These are phyloP conservation scores for Athalia cordata DNA, from an alignment of 2,888 invertebrate genomes.

Conservation along the genomic window DNA sequence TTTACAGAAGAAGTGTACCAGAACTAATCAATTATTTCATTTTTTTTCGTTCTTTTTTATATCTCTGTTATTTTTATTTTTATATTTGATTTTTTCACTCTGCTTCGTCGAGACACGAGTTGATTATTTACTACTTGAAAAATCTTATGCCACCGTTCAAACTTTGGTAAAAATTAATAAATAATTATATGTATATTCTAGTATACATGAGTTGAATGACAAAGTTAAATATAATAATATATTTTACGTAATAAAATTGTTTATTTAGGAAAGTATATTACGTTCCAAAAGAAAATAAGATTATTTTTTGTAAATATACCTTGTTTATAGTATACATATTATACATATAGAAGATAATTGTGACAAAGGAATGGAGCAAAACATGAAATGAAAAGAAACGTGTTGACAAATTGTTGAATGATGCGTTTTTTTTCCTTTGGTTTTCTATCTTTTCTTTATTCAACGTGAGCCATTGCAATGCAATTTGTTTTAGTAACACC, in stretches of 20 bases:
- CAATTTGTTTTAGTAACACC: slow-evolving; percentile 63
- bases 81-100: background rate
- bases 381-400: background rate
- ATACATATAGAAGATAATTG: background rate
- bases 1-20: background rate
- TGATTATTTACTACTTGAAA: background rate
- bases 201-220: background rate
- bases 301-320: too few species aligned
- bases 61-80: background rate
- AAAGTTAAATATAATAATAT: background rate
- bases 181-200: background rate
- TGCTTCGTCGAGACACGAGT: background rate
- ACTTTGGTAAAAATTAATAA: background rate
- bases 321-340: background rate
- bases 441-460: slow-evolving; percentile 40
- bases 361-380: background rate
- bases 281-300: slow-evolving; percentile 3
- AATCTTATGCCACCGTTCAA: background rate
- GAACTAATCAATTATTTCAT: background rate
- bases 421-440: slow-evolving; percentile 50
- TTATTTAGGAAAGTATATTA: slow-evolving; percentile 32
- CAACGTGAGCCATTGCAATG: slow-evolving; percentile 66
- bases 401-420: slow-evolving; percentile 5
- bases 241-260: background rate
- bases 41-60: background rate